These are phyloP conservation scores for Mico argentatus DNA, from an alignment of 2,797 vertebrate species.

Conservation along the genomic window DNA sequence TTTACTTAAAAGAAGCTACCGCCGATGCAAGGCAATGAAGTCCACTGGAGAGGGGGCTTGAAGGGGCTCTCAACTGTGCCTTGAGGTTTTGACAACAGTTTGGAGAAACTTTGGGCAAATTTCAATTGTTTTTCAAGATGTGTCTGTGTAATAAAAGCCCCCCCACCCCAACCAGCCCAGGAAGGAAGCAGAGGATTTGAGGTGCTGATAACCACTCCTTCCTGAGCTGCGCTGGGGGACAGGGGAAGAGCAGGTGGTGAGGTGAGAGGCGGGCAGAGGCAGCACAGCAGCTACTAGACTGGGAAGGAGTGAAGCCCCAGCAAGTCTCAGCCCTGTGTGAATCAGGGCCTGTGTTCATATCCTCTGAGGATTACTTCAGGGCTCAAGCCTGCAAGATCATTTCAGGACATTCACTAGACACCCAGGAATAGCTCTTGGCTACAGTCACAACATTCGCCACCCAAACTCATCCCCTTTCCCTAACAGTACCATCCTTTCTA, in stretches of 20 bases:
- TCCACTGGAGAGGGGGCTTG: rapidly evolving
- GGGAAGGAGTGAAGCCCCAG: constrained; percentile 50
- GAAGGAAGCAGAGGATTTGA: constrained; percentile 45
- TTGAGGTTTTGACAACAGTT: background rate
- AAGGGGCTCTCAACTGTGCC: background rate
- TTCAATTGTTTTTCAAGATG: background rate
- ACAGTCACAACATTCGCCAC: constrained; percentile 80
- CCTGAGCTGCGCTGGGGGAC: background rate
- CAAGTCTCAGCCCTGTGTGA: constrained; percentile 61
- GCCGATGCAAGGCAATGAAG: background rate
- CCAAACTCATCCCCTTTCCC: constrained; percentile 59
- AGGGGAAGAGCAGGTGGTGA: background rate
- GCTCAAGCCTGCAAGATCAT: constrained; percentile 73
- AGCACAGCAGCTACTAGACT: rapidly evolving
- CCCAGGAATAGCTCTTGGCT: constrained; percentile 86
- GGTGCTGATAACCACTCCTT: background rate
- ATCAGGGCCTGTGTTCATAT: constrained; percentile 75
- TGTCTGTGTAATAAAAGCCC: background rate
- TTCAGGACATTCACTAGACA: constrained; percentile 84
- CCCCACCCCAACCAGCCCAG: background rate
- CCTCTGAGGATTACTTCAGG: constrained; percentile 80
- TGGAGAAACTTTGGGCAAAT: background rate
- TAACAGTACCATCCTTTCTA: background rate
- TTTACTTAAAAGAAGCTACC: background rate
- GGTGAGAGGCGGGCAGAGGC: background rate